Base-by-base conservation (phyloP, 1,140 invertebrate genomes). In the Mamestra configurata region DNA sequence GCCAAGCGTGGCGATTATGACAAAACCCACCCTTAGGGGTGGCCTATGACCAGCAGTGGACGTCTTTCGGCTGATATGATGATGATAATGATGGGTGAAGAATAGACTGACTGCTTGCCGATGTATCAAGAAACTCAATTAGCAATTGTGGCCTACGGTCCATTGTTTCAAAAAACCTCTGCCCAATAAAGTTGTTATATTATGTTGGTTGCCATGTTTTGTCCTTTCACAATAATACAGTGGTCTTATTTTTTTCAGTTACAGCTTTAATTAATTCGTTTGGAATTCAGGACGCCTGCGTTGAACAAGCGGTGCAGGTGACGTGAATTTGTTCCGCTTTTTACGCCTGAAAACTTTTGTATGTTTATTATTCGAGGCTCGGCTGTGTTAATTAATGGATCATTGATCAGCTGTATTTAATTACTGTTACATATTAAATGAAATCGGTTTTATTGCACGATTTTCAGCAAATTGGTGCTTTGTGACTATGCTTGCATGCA, bases 291-390 rank as follows among this genome's bases (percentile, higher is more conserved):
- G 13, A 46, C 43, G 15, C 11, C 43, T 15, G 43, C 43, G 22
- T 55, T 24, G 11, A 0, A 24, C 20, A 22, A 20, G 18, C 53
- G 20, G 20, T 55, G 53, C 53, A 55, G 53, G 20, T 55, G 53
- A 55, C 53, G 11, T 55, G 10, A 4, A 55, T 24, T 24, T 13
- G 22, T 55, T 55, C 10, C 22, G 3, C 20, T 53, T 53, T 55
- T 55, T 24, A 55, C 53, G 53, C 11, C 53, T 55, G 53, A 55
- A 24, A 55, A 22, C 53, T 8, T 55, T 55, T 55, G 20, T 55
- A 1, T 55, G 22, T 24, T 11, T 3, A 1, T 11, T 8, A 55
- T 24, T 1, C 53, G 53, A 11, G 18, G 20, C 53, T 18, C 8
- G 20, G 22, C n/a, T n/a, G 15, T 49, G 46, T 5, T n/a, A 3